A percentile compares a stretch with the other conserved stretches of the same genome.
These are phyloP conservation scores for Gallinago solitaria DNA, from an alignment of 2,797 vertebrate species.

Conservation along the genomic window DNA sequence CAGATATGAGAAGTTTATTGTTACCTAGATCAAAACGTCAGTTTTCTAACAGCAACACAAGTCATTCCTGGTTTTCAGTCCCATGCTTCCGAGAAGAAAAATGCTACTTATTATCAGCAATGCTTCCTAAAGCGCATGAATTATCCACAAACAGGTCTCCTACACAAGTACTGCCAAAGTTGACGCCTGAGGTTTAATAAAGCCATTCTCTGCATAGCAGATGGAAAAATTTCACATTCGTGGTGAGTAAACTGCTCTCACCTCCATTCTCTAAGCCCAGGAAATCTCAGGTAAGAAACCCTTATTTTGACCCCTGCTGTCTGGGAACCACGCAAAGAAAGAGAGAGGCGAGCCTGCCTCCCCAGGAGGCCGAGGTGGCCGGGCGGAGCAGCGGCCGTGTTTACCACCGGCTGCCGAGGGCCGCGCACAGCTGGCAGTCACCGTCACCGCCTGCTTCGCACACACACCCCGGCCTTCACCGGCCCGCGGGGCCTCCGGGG, in stretches of 20 bases:
- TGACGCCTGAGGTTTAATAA: not conserved
- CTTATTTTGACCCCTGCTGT: rapidly evolving
- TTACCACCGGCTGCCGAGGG: not conserved
- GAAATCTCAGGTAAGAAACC: not conserved
- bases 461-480: not conserved
- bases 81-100: not conserved
- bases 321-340: rapidly evolving
- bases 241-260: not conserved
- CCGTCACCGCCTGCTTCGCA: not conserved
- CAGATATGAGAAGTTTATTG: rapidly evolving
- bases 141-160: not conserved
- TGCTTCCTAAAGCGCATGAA: rapidly evolving
- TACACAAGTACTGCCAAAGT: rapidly evolving
- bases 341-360: not conserved
- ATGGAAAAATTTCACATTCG: not conserved
- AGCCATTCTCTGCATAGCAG: rapidly evolving
- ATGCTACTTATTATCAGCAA: not conserved
- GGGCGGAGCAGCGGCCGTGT: not conserved
- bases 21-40: not conserved
- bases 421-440: not conserved
- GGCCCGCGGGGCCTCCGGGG: not conserved
- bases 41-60: not conserved
- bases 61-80: not conserved
- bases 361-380: not conserved
- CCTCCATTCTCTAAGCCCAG: not conserved